Percentiles rank a stretch among this genome's conserved stretches.
These are phyloP conservation scores for Neoitamus cyanurus DNA, from an alignment of 2,888 invertebrate species.

Conservation along the genomic window DNA sequence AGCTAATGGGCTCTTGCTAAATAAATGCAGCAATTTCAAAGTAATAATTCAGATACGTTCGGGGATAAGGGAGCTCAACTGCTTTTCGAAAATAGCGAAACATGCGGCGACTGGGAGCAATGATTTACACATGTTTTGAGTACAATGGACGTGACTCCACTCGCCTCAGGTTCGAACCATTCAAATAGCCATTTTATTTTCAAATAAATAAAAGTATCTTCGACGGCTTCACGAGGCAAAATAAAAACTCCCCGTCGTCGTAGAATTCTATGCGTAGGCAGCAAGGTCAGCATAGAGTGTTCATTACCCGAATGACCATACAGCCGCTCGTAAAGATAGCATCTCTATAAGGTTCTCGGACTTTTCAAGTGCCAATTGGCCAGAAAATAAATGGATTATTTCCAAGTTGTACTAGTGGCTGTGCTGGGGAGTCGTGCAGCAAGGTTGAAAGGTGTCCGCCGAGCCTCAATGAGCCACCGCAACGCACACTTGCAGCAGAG, in stretches of 20 bases:
- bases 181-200: background rate
- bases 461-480: background rate
- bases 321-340: background rate
- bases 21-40: background rate
- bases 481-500: background rate
- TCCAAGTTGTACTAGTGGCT: background rate
- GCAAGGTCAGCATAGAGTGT: background rate
- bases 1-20: background rate
- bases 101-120: background rate
- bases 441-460: background rate
- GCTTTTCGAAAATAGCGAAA: background rate
- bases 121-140: background rate
- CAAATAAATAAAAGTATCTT: background rate
- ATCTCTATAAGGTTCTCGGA: background rate
- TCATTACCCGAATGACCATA: background rate
- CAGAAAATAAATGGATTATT: background rate
- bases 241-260: background rate
- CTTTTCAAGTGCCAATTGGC: constrained; percentile 11
- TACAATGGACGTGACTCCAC: background rate
- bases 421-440: background rate
- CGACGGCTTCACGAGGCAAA: background rate
- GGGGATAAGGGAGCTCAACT: background rate
- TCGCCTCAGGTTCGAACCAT: background rate
- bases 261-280: constrained; percentile 6
- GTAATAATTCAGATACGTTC: background rate